phyloP scores from a whole-genome alignment of 2,888 invertebrate genomes.

The Cyclophora punctaria region DNA sequence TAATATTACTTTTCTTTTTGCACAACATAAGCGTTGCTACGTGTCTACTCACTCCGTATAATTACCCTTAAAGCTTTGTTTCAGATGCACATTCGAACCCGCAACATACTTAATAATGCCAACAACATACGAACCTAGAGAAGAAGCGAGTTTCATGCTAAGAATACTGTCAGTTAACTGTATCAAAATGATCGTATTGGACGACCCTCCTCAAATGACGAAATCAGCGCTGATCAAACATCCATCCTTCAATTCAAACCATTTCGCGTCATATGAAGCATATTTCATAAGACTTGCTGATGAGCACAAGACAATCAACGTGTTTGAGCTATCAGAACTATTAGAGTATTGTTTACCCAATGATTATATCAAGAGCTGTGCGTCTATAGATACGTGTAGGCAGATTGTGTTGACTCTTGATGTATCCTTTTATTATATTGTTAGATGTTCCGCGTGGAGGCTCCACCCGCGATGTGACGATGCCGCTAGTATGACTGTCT shows the following conservation, averaged over 20 bases:
- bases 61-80: slow-evolving; percentile 23
- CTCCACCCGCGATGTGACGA: too few relatives aligned
- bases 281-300: slow-evolving; percentile 93
- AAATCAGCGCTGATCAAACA: slow-evolving; percentile 86
- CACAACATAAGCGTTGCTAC: background rate
- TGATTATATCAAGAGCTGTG: slow-evolving; percentile 95
- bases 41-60: background rate
- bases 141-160: slow-evolving; percentile 91
- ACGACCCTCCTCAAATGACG: slow-evolving; percentile 79
- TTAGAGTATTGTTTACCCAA: slow-evolving; percentile 93
- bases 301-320: slow-evolving; percentile 91
- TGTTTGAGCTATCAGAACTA: slow-evolving; percentile 92
- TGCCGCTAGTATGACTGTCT: too few relatives aligned
- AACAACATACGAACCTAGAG: slow-evolving; percentile 92
- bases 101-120: slow-evolving; percentile 91
- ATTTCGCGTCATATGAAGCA: slow-evolving; percentile 90
- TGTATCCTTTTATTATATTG: slow-evolving; percentile 77
- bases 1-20: too few relatives aligned
- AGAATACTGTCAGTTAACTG: slow-evolving; percentile 86
- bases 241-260: slow-evolving; percentile 79
- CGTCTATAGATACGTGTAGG: slow-evolving; percentile 92
- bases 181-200: slow-evolving; percentile 83
- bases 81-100: slow-evolving; percentile 84
- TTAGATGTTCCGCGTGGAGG: too few relatives aligned
- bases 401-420: slow-evolving; percentile 92